phyloP scores from a whole-genome alignment of 2,888 invertebrate species.

The Alcis repandata region DNA sequence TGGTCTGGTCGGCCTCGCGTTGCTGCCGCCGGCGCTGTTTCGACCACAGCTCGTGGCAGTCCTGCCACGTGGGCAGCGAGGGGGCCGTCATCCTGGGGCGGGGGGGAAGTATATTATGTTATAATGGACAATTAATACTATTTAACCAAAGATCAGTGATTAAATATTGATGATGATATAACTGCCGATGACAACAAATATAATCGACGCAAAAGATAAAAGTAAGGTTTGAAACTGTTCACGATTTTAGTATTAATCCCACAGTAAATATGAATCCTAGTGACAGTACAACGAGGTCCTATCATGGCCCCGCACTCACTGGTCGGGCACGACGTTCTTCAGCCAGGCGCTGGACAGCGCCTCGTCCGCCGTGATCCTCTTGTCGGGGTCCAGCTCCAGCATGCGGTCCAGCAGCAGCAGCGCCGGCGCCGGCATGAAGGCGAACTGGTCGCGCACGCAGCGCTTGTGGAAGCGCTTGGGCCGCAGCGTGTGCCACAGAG shows the following conservation, averaged over 20 bases:
- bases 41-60: slow-evolving; percentile 99
- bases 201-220: too few relatives aligned
- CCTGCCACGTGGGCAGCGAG: slow-evolving; percentile 97
- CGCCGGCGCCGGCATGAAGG: slow-evolving; percentile 95
- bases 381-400: slow-evolving; percentile 98
- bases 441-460: slow-evolving; percentile 96
- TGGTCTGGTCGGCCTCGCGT: slow-evolving; percentile 90
- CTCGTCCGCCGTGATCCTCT: slow-evolving; percentile 96
- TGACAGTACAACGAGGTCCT: too few relatives aligned
- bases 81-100: slow-evolving; percentile 92
- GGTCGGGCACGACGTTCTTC: slow-evolving; percentile 95
- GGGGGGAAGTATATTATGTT: background rate
- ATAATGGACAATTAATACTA: background rate
- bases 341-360: slow-evolving; percentile 97
- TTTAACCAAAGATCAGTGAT: too few relatives aligned
- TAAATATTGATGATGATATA: too few relatives aligned
- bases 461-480: slow-evolving; percentile 96
- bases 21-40: slow-evolving; percentile 96
- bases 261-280: too few relatives aligned
- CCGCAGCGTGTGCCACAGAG: slow-evolving; percentile 96
- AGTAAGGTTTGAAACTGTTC: too few relatives aligned
- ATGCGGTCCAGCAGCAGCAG: slow-evolving; percentile 97
- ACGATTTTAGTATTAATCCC: too few relatives aligned
- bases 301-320: slow-evolving; percentile 86
- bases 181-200: too few relatives aligned